A percentile compares a stretch with the other conserved stretches of the same genome.
Conservation (phyloP, 2,888 invertebrate species). For the Andrena hattorfiana region DNA sequence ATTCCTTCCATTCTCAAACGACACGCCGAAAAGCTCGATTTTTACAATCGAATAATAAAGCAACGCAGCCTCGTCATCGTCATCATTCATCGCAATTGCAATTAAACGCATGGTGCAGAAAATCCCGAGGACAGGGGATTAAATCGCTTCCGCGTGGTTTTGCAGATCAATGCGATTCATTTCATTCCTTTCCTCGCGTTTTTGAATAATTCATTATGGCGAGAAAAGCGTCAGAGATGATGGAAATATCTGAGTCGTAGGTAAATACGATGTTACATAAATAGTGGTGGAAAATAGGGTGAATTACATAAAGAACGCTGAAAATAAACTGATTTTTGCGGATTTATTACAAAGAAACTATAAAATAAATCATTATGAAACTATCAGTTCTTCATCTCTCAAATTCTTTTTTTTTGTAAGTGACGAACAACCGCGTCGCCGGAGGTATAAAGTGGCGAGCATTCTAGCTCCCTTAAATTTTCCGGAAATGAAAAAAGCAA, state of each 20-base stretch:
- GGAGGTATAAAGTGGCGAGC: too few species aligned
- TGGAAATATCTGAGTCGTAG: neutral
- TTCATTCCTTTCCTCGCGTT: neutral
- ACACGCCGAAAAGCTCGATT: conserved; percentile 54
- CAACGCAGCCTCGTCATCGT: conserved; percentile 56
- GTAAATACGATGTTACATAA: too few species aligned
- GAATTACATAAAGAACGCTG: too few species aligned
- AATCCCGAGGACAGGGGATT: neutral
- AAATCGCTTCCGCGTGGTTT: neutral
- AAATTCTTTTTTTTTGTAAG: too few species aligned
- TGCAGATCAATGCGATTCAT: neutral
- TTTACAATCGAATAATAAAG: conserved; percentile 75
- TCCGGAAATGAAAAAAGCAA: too few species aligned
- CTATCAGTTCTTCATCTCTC: too few species aligned
- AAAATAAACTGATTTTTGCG: too few species aligned
- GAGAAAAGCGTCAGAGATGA: neutral
- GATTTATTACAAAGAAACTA: too few species aligned
- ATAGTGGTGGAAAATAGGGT: too few species aligned
- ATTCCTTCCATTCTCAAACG: conserved; percentile 32
- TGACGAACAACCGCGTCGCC: too few species aligned
- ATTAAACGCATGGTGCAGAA: neutral
- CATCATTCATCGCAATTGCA: conserved; percentile 17
- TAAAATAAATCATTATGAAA: too few species aligned
- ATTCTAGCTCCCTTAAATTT: too few species aligned
- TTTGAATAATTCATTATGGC: neutral